These are phyloP conservation scores for Muscina levida DNA, from an alignment of 2,888 invertebrate genomes.

Conservation along the genomic window DNA sequence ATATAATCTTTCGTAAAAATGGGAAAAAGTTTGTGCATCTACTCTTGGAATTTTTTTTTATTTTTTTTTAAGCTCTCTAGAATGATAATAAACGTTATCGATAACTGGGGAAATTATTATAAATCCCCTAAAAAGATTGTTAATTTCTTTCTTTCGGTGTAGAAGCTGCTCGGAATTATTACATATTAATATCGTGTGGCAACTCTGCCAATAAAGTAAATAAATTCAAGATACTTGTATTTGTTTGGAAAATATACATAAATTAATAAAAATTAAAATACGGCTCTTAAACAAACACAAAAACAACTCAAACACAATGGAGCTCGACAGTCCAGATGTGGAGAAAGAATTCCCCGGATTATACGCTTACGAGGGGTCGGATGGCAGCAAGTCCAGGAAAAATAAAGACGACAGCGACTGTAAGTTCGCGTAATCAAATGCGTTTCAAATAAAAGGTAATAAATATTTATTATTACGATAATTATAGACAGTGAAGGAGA, in stretches of 20 bases:
- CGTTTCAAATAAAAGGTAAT: not conserved
- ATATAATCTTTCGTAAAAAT: no score
- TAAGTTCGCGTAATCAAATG: slow-evolving; percentile 80
- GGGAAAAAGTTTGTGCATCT: no score
- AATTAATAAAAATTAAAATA: slow-evolving; percentile 17
- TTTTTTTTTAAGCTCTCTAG: no score
- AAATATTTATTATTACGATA: not conserved
- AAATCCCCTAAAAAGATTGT: no score
- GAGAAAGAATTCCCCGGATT: slow-evolving; percentile 94
- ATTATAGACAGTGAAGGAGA: slow-evolving; percentile 88
- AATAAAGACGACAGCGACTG: slow-evolving; percentile 90
- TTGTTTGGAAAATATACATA: slow-evolving; percentile 17
- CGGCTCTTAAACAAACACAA: slow-evolving; percentile 11
- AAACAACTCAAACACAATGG: slow-evolving; percentile 70
- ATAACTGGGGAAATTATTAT: no score
- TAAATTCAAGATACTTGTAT: not conserved
- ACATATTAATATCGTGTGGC: no score
- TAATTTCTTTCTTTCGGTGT: no score
- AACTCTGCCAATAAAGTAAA: no score
- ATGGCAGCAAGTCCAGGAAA: slow-evolving; percentile 74
- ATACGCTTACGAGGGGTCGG: slow-evolving; percentile 88
- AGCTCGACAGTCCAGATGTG: slow-evolving; percentile 87
- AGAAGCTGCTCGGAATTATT: no score
- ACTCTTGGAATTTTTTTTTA: no score
- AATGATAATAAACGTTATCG: no score